Conservation (phyloP, 2,797 vertebrate genomes). For the Phrynocephalus vlangalii region DNA sequence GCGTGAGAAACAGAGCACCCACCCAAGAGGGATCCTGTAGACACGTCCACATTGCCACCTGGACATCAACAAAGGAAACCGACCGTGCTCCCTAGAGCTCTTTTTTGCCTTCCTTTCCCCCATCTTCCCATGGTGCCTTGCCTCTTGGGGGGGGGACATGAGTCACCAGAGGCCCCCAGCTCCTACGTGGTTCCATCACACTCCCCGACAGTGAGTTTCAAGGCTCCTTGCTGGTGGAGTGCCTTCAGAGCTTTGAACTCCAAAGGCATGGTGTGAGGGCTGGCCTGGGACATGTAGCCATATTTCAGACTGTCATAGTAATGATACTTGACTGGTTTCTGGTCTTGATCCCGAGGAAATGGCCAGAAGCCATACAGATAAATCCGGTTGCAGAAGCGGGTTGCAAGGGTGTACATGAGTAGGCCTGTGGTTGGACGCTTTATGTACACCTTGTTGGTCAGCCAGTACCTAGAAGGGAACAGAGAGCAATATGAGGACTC, state of each 20-base stretch:
- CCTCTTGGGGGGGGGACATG: constrained; percentile 64
- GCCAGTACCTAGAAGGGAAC: constrained; percentile 88
- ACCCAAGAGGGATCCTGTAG: constrained; percentile 65
- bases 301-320: constrained; percentile 95
- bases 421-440: constrained; percentile 97
- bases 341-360: constrained; percentile 85
- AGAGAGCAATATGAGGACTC: neutral
- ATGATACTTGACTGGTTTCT: constrained; percentile 94
- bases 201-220: constrained; percentile 90
- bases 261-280: constrained; percentile 96
- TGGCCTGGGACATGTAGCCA: constrained; percentile 91
- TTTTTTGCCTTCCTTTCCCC: constrained; percentile 72
- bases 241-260: constrained; percentile 94
- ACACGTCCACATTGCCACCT: constrained; percentile 73
- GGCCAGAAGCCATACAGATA: constrained; percentile 98
- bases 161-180: constrained; percentile 32
- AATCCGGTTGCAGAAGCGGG: constrained; percentile 97
- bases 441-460: constrained; percentile 96
- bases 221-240: constrained; percentile 92
- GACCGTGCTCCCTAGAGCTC: constrained; percentile 68
- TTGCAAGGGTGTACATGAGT: constrained; percentile 97
- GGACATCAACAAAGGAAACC: constrained; percentile 75
- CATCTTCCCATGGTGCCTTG: constrained; percentile 70
- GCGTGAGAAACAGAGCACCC: constrained; percentile 81
- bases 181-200: constrained; percentile 83